Evolutionary conservation across 2,113 vertebrate species (phyloP), one percentile per base, ranked within the genome.

Genomic region (Scalopus aquaticus): DNA sequence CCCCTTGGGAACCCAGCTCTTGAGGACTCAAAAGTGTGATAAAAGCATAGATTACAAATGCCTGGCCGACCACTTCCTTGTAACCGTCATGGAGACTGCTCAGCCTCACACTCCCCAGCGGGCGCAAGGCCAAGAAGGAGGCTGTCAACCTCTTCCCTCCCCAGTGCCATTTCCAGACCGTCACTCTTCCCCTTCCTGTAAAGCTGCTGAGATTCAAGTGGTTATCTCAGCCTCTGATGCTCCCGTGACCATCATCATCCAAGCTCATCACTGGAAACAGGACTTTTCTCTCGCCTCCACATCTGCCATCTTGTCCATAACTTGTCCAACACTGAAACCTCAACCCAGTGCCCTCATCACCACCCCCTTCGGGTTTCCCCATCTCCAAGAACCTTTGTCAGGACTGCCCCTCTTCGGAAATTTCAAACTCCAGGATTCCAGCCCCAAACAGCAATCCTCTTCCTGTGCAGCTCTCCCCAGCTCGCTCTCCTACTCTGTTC

Each of bases 281-380:
- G 49, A 6, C 16, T 15, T 22, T 35, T 32, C 17, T 30, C 30
- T 6, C 30, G n/a, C 37, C 16, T 46, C 28, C 54, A 70, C 5
- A 15, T 2, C 51, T 0, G 0, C 62, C 44, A 46, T 16, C 39
- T 44, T 62, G n/a, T 74, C 39, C 39, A 5, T 3, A 58, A 24
- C 37, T 28, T 2, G 0, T 5, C 60, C 20, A n/a, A 28, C 72
- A 9, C 35, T 2, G 20, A 12, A 74, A 49, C 15, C 73, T 54
- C 60, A 32, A 0, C 30, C 69, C 65, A 3, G 4, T 13, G 42
- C 51, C 2, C 51, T 42, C 26, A 6, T 32, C 37, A 24, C 42
- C 22, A 62, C 22, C 17, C 19, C 15, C 15, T 39, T 9, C 44
- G 17, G 16, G 16, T 32, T 49, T 28, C 46, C 62, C 32, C 28